Percentiles rank a stretch among this genome's conserved stretches.
phyloP scores from a whole-genome alignment of 2,797 vertebrate species.

The Myotis pilosus region DNA sequence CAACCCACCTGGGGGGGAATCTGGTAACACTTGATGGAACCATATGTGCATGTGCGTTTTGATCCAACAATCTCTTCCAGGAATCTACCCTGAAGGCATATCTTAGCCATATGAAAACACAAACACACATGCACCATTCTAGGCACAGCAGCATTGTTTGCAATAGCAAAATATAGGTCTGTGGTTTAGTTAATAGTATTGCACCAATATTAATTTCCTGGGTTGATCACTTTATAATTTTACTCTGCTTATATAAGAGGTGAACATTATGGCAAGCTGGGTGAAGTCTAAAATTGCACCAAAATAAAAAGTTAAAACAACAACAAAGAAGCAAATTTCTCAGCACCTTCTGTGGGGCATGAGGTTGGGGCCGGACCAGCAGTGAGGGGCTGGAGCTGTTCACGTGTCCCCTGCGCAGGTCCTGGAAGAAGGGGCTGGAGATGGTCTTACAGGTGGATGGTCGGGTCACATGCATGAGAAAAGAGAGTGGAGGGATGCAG shows the following conservation, averaged over 20 bases:
- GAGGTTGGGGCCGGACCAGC: background rate
- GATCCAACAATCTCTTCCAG: no score
- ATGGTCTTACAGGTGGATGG: background rate
- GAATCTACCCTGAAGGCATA: no score
- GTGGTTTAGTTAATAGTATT: background rate
- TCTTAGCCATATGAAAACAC: no score
- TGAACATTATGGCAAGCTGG: background rate
- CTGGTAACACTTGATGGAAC: background rate
- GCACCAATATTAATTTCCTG: background rate
- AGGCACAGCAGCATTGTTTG: background rate
- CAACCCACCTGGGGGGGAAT: background rate
- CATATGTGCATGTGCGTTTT: background rate
- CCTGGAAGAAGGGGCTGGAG: background rate
- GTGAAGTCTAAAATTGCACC: background rate
- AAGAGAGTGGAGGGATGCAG: background rate
- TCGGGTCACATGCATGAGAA: background rate
- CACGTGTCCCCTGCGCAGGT: rapidly evolving
- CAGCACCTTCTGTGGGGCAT: background rate
- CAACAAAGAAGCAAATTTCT: background rate
- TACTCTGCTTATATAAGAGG: background rate
- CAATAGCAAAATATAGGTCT: background rate
- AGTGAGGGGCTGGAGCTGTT: background rate
- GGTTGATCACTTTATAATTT: background rate
- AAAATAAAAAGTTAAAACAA: background rate
- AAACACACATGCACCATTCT: background rate